Evolutionary conservation across 1,140 invertebrate genomes (phyloP).

Genomic region (Tetramorium alpestre): DNA sequence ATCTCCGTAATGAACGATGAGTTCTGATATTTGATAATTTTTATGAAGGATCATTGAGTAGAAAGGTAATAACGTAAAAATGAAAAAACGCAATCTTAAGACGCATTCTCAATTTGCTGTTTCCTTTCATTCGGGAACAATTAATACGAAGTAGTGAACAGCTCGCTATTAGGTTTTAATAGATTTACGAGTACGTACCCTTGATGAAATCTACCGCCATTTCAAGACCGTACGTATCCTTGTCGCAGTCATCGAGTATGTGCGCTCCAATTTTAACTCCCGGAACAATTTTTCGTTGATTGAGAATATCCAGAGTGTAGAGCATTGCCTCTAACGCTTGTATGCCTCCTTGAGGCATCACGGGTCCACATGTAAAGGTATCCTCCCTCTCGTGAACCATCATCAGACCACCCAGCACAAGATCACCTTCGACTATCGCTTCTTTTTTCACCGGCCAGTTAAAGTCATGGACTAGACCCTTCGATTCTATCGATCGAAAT

Average conservation of each 20-base stretch:
- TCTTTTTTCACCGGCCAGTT: conserved; percentile 95
- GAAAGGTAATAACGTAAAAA: neutral
- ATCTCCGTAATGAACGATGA: neutral
- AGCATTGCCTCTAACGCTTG: conserved; percentile 97
- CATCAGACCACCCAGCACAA: conserved; percentile 95
- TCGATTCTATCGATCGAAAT: conserved; percentile 75
- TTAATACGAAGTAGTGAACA: neutral
- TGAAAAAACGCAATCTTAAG: neutral
- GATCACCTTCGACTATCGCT: conserved; percentile 93
- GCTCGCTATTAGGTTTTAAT: neutral
- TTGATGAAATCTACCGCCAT: conserved; percentile 99
- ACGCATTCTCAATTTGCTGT: neutral
- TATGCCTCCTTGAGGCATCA: conserved; percentile 97
- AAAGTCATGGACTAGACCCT: conserved; percentile 40
- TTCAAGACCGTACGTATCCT: conserved; percentile 97
- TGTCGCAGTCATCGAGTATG: conserved; percentile 97
- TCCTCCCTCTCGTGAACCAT: conserved; percentile 98
- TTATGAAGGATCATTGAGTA: neutral
- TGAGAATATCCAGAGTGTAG: conserved; percentile 95
- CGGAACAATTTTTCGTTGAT: conserved; percentile 88
- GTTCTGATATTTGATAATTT: neutral
- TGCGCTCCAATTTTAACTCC: conserved; percentile 95
- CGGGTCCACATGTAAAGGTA: conserved; percentile 92
- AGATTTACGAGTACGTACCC: conserved; percentile 88
- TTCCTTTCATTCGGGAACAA: neutral